phyloP scores from a whole-genome alignment of 2,888 invertebrate genomes.

The Xestia sexstrigata region DNA sequence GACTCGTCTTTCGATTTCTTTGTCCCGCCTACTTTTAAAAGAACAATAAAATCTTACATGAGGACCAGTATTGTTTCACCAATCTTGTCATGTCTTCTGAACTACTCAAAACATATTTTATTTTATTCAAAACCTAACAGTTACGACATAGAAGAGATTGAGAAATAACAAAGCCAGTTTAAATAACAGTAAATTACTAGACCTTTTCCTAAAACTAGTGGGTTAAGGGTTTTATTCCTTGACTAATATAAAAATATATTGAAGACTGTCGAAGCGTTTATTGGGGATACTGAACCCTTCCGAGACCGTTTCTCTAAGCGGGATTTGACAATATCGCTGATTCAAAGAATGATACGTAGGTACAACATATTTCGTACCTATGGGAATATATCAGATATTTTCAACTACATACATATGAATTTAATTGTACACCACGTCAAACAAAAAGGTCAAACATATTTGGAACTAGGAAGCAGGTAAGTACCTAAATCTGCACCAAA shows the following conservation, averaged over 20 bases:
- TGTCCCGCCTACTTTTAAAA: too few species aligned
- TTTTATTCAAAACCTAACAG: neutral
- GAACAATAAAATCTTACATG: too few species aligned
- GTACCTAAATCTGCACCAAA: neutral
- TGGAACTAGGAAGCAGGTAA: neutral
- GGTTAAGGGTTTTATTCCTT: conserved; percentile 53
- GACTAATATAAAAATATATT: conserved; percentile 60
- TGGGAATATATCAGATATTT: neutral
- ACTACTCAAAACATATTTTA: neutral
- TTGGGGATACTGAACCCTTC: conserved; percentile 51
- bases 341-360: conserved; percentile 46
- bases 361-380: neutral
- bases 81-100: neutral
- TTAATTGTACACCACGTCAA: neutral
- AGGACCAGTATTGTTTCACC: too few species aligned
- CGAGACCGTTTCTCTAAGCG: conserved; percentile 24
- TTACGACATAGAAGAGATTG: conserved; percentile 8
- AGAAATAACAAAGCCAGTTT: conserved; percentile 35
- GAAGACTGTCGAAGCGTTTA: conserved; percentile 57
- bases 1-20: too few species aligned
- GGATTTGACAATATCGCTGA: conserved; percentile 49
- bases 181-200: conserved; percentile 49
- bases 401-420: neutral
- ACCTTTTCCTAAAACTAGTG: conserved; percentile 47
- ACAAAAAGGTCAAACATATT: neutral